Percentiles rank a stretch among this genome's conserved stretches.
These are phyloP conservation scores for Lasioglossum malachurum DNA, from an alignment of 2,888 invertebrate genomes.

Conservation along the genomic window DNA sequence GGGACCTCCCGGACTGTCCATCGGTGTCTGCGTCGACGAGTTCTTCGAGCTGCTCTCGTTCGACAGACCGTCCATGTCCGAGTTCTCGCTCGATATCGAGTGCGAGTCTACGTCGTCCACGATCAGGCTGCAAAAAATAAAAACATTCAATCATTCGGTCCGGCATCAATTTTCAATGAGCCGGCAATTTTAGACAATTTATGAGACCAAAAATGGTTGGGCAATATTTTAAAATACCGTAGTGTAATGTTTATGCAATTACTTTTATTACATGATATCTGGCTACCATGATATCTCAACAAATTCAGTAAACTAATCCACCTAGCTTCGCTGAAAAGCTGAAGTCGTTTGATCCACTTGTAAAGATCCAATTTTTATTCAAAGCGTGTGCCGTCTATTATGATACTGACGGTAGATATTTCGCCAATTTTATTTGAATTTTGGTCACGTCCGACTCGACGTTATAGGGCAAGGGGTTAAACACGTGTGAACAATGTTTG, in stretches of 20 bases:
- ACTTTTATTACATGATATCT: too few relatives aligned
- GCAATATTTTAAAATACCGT: too few relatives aligned
- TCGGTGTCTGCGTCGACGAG: conserved; percentile 75
- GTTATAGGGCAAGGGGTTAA: not conserved
- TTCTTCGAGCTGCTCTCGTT: conserved; percentile 75
- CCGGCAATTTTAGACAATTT: not conserved
- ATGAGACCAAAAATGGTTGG: not conserved
- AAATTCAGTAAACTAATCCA: too few relatives aligned
- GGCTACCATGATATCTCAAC: too few relatives aligned
- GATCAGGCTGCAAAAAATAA: conserved; percentile 71
- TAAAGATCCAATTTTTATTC: too few relatives aligned
- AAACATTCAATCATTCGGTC: not conserved
- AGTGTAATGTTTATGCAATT: too few relatives aligned
- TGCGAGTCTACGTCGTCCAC: conserved; percentile 80
- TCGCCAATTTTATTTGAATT: conserved; percentile 1
- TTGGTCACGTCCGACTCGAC: not conserved
- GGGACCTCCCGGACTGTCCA: conserved; percentile 78
- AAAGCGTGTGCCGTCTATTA: not conserved
- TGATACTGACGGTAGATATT: not conserved
- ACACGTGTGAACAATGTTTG: not conserved
- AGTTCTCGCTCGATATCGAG: conserved; percentile 73
- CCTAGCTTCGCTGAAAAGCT: too few relatives aligned
- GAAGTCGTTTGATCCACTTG: not conserved
- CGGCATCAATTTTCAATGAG: not conserved
- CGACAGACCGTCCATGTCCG: conserved; percentile 74